Percentiles rank a stretch among this genome's conserved stretches.
Evolutionary conservation across 2,797 vertebrate genomes (phyloP).

Genomic region (Platalea minor): DNA sequence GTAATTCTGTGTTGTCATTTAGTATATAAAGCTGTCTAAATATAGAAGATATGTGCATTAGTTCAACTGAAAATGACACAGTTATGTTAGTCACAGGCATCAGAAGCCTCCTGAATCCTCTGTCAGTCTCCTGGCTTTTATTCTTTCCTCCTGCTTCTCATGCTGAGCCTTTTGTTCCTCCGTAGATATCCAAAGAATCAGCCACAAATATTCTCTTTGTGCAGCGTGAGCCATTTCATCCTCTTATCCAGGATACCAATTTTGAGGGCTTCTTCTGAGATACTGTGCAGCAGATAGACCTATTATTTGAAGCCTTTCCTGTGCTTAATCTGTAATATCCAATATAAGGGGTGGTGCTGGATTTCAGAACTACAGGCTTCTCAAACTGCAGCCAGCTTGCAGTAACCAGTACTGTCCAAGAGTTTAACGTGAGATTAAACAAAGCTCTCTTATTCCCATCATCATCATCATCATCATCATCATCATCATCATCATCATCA

Average conservation of each 20-base stretch:
- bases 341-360: background rate
- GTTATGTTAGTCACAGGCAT: background rate
- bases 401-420: background rate
- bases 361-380: background rate
- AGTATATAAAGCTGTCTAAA: background rate
- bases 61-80: background rate
- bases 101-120: background rate
- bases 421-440: background rate
- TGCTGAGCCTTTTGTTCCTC: background rate
- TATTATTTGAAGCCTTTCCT: background rate
- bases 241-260: background rate
- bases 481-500: too few species aligned
- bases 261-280: background rate
- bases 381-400: background rate
- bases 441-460: background rate
- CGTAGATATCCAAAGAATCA: background rate
- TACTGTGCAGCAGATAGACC: background rate
- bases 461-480: too few species aligned
- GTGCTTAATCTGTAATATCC: background rate
- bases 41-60: background rate
- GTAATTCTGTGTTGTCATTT: background rate
- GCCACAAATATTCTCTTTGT: background rate
- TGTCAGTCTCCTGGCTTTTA: background rate
- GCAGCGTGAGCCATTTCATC: background rate
- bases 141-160: background rate